Base-by-base conservation (phyloP, 1,140 invertebrate species). In the Cotesia typhae region DNA sequence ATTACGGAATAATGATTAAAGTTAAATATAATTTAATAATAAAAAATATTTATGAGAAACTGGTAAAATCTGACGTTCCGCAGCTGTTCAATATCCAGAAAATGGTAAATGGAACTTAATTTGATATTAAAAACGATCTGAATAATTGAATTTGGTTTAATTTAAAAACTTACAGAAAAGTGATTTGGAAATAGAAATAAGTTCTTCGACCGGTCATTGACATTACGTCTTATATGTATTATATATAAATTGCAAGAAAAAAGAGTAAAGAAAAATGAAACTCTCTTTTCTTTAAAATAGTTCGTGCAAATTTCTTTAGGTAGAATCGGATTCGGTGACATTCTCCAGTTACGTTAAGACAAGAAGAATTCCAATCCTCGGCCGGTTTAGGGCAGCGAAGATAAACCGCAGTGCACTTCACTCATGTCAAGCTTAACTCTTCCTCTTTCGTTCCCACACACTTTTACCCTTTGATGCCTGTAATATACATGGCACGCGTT, bases 321-420 rank as follows among this genome's bases (percentile, higher is more conserved):
- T 67, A 36, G 51, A 55, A 67, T 67, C 66, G 66, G 66, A 67
- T 67, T 67, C 66, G 66, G 66, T 67, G 17, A 41, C 66, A 67
- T 67, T 67, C 66, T 67, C 17, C 52, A 67, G 66, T 55, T 41
- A 67, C 20, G 66, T 67, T 28, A 20, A 10, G 66, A 67, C 66
- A 67, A 67, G 51, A 67, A 67, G 66, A 67, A 67, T 67, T 41
- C 20, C 66, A 67, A 41, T 67, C 66, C n/a, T 41, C 51, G 28
- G 66, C 66, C 66, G 66, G 66, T 67, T 67, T 67, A 67, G 66
- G 66, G 28, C 66, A 67, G 53, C 66, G 51, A 55, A 67, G 51
- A 53, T 38, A 36, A 67, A 67, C 66, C 66, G 28, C 66, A 67
- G 12, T 65, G 36, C 66, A 28, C 66, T 51, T 51, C 57, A 59